Conservation (phyloP, 2,888 invertebrate genomes). For the Acanthosepion lycidas region DNA sequence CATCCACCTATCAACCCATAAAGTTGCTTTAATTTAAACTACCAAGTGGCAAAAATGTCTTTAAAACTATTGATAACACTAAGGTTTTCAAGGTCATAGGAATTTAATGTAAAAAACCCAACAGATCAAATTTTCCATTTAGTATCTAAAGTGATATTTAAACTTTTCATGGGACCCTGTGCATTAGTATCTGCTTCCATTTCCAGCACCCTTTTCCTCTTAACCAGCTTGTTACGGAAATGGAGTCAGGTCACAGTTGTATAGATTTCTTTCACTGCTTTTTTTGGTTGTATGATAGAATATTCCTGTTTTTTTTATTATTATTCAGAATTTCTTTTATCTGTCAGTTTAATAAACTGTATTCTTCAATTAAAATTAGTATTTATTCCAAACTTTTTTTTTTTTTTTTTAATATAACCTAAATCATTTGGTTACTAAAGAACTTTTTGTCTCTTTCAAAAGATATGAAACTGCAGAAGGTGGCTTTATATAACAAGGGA, state of each 20-base stretch:
- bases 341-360: neutral
- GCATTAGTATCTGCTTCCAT: neutral
- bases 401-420: too few species aligned
- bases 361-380: neutral
- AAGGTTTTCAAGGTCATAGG: neutral
- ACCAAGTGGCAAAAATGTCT: neutral
- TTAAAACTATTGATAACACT: neutral
- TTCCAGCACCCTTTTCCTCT: neutral
- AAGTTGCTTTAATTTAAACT: too few species aligned
- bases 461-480: too few species aligned
- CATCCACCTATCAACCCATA: too few species aligned
- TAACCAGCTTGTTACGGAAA: neutral
- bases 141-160: neutral
- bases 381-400: too few species aligned
- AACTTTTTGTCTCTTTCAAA: too few species aligned
- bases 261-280: neutral
- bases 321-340: neutral
- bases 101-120: neutral
- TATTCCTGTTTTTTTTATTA: neutral
- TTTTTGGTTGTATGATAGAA: neutral
- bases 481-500: too few species aligned
- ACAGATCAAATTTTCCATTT: neutral
- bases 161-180: constrained; percentile 16
- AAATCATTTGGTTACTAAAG: too few species aligned
- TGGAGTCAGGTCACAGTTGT: neutral